These are phyloP conservation scores for Pseudanteris insignis DNA, from an alignment of 2,888 invertebrate species.

Conservation along the genomic window DNA sequence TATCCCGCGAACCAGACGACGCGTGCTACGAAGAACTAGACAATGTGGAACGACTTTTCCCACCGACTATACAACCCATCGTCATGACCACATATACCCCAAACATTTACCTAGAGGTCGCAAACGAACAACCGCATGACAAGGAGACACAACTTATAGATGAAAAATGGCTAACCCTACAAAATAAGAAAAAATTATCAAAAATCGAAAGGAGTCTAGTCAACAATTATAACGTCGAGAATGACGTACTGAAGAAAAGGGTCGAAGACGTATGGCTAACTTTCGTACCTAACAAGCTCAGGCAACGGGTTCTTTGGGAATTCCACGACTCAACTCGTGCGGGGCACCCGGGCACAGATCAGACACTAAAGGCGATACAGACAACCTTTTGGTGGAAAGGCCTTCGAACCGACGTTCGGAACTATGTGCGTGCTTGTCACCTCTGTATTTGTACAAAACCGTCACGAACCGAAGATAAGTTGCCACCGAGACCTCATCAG, in stretches of 20 bases:
- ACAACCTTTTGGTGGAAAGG: constrained; percentile 24
- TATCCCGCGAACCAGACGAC: constrained; percentile 10
- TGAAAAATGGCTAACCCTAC: no score
- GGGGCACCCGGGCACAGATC: constrained; percentile 46
- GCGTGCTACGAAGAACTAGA: neutral
- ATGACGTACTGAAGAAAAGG: no score
- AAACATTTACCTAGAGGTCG: neutral
- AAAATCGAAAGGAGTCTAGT: neutral
- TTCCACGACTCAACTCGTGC: constrained; percentile 26
- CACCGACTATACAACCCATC: neutral
- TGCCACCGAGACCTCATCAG: neutral
- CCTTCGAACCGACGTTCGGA: neutral
- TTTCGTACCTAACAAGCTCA: neutral
- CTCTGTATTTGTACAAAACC: neutral
- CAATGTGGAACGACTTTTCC: constrained; percentile 1
- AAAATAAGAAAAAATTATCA: neutral
- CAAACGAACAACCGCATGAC: neutral
- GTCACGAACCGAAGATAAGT: neutral
- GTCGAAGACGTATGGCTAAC: constrained; percentile 2
- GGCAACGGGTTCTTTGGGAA: constrained; percentile 3
- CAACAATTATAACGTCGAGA: no score
- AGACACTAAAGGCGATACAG: constrained; percentile 33
- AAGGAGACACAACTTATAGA: no score
- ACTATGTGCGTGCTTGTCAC: neutral
- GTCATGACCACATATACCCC: neutral